Base-by-base conservation (phyloP, 1,140 invertebrate species). In the Mylabris phalerata region DNA sequence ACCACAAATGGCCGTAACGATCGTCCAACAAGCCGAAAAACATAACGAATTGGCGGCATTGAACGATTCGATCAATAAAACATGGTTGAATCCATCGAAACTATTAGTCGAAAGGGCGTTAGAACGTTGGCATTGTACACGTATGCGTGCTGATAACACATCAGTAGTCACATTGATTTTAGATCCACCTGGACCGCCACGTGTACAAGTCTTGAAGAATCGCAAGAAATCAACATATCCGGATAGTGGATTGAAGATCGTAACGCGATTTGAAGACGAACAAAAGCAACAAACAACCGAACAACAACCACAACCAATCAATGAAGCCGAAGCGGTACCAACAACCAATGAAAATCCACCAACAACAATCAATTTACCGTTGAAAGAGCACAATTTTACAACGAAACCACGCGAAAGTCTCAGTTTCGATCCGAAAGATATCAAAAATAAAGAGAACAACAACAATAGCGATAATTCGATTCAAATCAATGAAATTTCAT, bases 61-160 rank as follows among this genome's bases (percentile, higher is more conserved):
- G 24, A 65, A 67, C 45, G 65, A 72, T 57, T 60, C 55, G 24
- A 63, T 55, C 5, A 68, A 68, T 44, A 69, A 71, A 59, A 78
- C 82, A 61, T 91, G 89, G 87, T 82, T 89, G 38, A 97, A 97
- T 77, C 93, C 93, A 0, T 93, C 92, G 9, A 93, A 93, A 71
- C 85, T 86, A 60, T 75, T 98, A 47, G 94, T 98, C 0, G 90
- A 95, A 68, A 80, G 83, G 62, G 93, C 93, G 24, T 75, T 97
- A 3, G 85, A 89, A 60, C 80, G 78, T 57, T 91, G 92, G 83
- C 84, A 81, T 10, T 80, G 77, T 38, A 88, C 86, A 5, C 83
- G 88, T 68, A 84, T 96, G 79, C 81, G 92, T 38, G 93, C 95
- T 7, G 95, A 98, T 75, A 98, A 98, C 73, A 96, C 93, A 3